A percentile compares a stretch with the other conserved stretches of the same genome.
Conservation (phyloP, 2,888 invertebrate genomes). For the Meteorus cinctellus region DNA sequence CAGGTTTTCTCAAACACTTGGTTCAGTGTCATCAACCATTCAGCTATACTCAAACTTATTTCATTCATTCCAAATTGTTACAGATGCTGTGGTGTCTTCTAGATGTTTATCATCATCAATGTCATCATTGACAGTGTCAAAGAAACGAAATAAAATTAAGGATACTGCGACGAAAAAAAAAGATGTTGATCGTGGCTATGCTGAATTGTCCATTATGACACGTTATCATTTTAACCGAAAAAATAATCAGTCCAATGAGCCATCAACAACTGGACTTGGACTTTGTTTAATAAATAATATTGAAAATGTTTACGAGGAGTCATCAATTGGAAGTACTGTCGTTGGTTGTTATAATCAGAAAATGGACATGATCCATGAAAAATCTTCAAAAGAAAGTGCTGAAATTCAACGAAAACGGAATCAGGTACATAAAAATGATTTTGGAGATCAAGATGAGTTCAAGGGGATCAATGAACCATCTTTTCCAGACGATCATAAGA, state of each 20-base stretch:
- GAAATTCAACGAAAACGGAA: neutral
- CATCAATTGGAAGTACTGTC: slow-evolving; percentile 39
- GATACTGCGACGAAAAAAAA: slow-evolving; percentile 54
- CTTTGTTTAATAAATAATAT: slow-evolving; percentile 42
- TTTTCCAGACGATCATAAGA: neutral
- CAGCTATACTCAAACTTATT: neutral
- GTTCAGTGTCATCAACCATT: neutral
- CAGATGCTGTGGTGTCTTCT: neutral
- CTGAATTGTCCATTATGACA: slow-evolving; percentile 67
- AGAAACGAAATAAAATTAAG: slow-evolving; percentile 55
- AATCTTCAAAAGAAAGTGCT: neutral
- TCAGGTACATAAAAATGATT: neutral
- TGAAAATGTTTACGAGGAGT: slow-evolving; percentile 14
- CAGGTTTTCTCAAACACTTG: neutral
- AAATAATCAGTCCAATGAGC: slow-evolving; percentile 42
- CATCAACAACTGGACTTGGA: slow-evolving; percentile 50
- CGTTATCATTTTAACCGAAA: slow-evolving; percentile 56
- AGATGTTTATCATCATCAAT: neutral
- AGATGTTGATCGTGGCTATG: slow-evolving; percentile 59
- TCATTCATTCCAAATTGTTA: neutral
- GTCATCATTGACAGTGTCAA: slow-evolving; percentile 33
- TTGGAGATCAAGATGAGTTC: neutral
- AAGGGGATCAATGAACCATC: neutral
- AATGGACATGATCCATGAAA: neutral
- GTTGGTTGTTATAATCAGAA: neutral